These are phyloP conservation scores for Dolomedes plantarius DNA, from an alignment of 2,888 invertebrate species.

Conservation along the genomic window DNA sequence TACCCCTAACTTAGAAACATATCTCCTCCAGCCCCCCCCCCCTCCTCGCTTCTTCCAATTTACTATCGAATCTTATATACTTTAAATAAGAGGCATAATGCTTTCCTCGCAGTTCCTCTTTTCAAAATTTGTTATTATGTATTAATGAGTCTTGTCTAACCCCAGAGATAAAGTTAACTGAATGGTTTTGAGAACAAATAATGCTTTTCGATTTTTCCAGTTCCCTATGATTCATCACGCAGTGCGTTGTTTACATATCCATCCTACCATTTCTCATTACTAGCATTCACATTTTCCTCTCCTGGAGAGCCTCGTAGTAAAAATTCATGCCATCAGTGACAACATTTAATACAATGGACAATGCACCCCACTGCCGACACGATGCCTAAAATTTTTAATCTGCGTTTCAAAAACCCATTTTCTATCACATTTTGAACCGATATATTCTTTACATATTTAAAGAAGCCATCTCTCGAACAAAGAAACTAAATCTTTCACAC, in stretches of 20 bases:
- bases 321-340: not conserved
- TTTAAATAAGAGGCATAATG: too few species aligned
- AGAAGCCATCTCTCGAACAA: conserved; percentile 6
- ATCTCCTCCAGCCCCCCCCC: too few species aligned
- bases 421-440: not conserved
- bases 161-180: not conserved
- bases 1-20: too few species aligned
- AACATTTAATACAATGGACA: conserved; percentile 8
- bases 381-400: not conserved
- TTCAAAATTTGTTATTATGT: too few species aligned
- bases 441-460: conserved; percentile 16
- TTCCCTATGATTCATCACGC: not conserved
- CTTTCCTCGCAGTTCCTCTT: too few species aligned
- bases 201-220: not conserved
- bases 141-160: too few species aligned
- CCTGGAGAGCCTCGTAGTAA: not conserved
- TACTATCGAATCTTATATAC: too few species aligned
- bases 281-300: not conserved
- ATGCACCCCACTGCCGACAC: not conserved
- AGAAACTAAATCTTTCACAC: conserved; percentile 13
- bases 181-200: not conserved
- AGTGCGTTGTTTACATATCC: not conserved
- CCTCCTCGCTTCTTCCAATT: too few species aligned
- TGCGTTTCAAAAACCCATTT: conserved; percentile 11
- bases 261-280: not conserved